Evolutionary conservation across 2,888 invertebrate genomes (phyloP), one percentile per base, ranked within the genome.

Genomic region (Chirona hameri): DNA sequence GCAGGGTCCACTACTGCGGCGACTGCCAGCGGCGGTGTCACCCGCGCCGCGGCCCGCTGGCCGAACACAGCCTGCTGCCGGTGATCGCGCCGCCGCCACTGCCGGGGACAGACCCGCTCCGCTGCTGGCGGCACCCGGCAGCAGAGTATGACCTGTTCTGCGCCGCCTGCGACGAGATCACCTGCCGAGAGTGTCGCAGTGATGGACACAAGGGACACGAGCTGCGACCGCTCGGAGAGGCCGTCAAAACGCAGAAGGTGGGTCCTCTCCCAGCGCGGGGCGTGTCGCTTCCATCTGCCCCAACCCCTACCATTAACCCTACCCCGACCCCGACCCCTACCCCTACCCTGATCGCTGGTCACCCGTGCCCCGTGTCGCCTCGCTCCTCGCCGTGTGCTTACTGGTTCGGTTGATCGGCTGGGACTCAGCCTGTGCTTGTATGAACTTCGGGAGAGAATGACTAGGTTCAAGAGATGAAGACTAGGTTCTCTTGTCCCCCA

Each of bases 81-180:
- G 93, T 94, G 2, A 86, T 87, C 14, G 91, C 84, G 31, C 83
- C 83, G 55, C 84, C 80, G 85, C 84, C 79, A 83, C 84, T 46
- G 85, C 85, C 57, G 86, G 85, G 52, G 31, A 86, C 86, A 55
- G 76, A 76, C 46, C 80, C 80, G 52, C 27, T 12, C 27, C 48
- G 52, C 52, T 80, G 80, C 80, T 80, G 80, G 80, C 80, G 52
- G 1, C 80, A 80, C 80, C n/a, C 27, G 5, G 24, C 14, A 0
- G 52, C 21, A 15, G n/a, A 52, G 27, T 80, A 48, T 29, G 80
- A 80, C 52, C 80, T 52, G 14, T 80, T 52, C 80, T 80, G 80
- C 52, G 80, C 21, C 80, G 52, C 12, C 52, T 80, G 80, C 48
- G 80, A 80, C 80, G n/a, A 80, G 80, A 27, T 80, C 27, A 52